These are phyloP conservation scores for Acronicta leporina DNA, from an alignment of 2,888 invertebrate species.

Conservation along the genomic window DNA sequence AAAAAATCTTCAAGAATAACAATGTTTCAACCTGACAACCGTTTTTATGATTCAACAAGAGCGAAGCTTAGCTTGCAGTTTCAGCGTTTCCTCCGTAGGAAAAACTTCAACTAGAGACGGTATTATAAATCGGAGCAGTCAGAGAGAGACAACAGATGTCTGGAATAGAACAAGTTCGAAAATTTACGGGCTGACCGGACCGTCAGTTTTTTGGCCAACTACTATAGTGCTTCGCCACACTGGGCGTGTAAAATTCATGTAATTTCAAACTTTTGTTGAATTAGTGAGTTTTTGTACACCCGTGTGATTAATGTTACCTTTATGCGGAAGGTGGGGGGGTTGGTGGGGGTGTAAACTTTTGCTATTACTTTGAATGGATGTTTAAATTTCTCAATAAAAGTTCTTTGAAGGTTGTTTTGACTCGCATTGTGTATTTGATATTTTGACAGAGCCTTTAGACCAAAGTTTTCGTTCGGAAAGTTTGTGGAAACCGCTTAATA, in stretches of 20 bases:
- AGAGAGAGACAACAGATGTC: conserved; percentile 67
- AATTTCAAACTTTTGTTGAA: conserved; percentile 69
- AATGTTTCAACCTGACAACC: conserved; percentile 49
- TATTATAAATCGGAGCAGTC: conserved; percentile 54
- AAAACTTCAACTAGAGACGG: conserved; percentile 55
- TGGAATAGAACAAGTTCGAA: conserved; percentile 68
- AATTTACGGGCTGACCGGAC: conserved; percentile 66
- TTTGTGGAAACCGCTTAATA: conserved; percentile 66
- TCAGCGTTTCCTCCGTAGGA: conserved; percentile 48
- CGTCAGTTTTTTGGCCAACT: conserved; percentile 68
- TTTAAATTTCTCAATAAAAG: conserved; percentile 83
- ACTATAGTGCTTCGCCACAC: conserved; percentile 58
- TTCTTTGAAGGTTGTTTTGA: conserved; percentile 61
- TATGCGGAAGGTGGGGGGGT: conserved; percentile 39
- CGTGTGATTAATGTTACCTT: conserved; percentile 70
- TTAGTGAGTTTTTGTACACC: conserved; percentile 67
- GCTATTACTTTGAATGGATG: conserved; percentile 78
- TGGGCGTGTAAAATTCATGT: conserved; percentile 68
- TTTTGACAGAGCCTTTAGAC: conserved; percentile 72
- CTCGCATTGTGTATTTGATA: conserved; percentile 74
- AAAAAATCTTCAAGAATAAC: conserved; percentile 47
- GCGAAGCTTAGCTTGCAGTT: conserved; percentile 46
- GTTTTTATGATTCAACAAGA: conserved; percentile 50
- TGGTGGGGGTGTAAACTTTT: conserved; percentile 65
- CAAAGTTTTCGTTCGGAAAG: conserved; percentile 60